Conservation (phyloP, 30 jellyfish, hydroid and myxozoan genomes). For the Aurelia coerulea region DNA sequence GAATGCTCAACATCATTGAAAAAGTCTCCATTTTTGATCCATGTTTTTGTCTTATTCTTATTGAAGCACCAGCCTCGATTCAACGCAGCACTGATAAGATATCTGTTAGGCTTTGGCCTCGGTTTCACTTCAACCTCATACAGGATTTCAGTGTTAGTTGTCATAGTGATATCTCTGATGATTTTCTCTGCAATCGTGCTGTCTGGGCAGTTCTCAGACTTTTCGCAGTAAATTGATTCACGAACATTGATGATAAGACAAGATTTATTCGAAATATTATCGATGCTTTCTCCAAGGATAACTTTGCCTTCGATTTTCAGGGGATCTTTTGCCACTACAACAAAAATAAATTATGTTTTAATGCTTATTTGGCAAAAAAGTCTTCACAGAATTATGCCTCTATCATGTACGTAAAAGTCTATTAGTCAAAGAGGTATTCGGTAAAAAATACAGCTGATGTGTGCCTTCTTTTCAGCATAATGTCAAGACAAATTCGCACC, state of each 20-base stretch:
- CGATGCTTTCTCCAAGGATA: not conserved
- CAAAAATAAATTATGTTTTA: no score
- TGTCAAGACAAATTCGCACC: no score
- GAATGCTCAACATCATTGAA: slow-evolving; percentile 9
- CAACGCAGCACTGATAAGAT: no score
- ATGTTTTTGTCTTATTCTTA: not conserved
- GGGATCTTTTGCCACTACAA: not conserved
- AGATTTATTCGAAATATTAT: not conserved
- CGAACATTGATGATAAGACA: slow-evolving; percentile 30
- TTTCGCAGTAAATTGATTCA: slow-evolving; percentile 27
- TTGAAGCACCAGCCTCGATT: slow-evolving; percentile 35
- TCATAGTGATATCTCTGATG: not conserved
- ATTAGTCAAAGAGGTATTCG: no score
- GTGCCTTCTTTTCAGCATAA: no score
- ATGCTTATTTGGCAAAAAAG: no score
- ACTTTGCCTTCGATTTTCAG: slow-evolving; percentile 1
- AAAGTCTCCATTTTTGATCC: slow-evolving; percentile 47
- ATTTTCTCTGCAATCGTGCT: slow-evolving; percentile 3
- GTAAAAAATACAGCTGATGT: no score
- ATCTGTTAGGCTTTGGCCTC: no score
- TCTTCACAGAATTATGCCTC: no score
- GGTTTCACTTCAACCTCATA: no score
- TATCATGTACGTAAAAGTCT: no score
- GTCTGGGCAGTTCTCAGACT: slow-evolving; percentile 22
- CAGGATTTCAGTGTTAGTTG: slow-evolving; percentile 12